A percentile compares a stretch with the other conserved stretches of the same genome.
Evolutionary conservation across 2,113 vertebrate species (phyloP).

Genomic region (Ramphastos sulfuratus): DNA sequence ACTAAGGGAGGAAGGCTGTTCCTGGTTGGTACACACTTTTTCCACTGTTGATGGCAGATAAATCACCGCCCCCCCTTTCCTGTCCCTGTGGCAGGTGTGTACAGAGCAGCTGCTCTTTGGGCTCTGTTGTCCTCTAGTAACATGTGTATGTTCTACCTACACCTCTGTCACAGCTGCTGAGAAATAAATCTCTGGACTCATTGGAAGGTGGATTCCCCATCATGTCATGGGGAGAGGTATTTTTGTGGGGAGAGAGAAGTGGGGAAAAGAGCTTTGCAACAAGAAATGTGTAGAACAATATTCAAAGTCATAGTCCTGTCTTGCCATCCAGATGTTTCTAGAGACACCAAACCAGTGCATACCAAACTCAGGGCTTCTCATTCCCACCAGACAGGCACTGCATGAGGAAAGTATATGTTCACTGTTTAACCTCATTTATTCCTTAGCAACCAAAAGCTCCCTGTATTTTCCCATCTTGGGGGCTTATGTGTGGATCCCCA

Average conservation of each 20-base stretch:
- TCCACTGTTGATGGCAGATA: background rate
- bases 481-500: constrained; percentile 49
- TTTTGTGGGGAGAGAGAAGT: background rate
- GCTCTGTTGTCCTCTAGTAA: background rate
- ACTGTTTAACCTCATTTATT: constrained; percentile 61
- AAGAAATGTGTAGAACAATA: constrained; percentile 3
- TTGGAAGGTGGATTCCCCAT: constrained; percentile 39
- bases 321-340: constrained; percentile 50
- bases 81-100: background rate
- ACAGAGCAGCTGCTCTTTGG: constrained; percentile 29
- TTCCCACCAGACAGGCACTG: constrained; percentile 42
- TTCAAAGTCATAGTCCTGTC: background rate
- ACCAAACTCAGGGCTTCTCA: background rate
- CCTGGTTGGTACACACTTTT: background rate
- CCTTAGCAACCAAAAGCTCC: constrained; percentile 62
- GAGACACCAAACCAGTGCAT: constrained; percentile 28
- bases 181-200: constrained; percentile 40
- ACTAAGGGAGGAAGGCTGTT: background rate
- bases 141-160: constrained; percentile 21
- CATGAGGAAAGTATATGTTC: constrained; percentile 34
- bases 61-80: background rate
- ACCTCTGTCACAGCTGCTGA: constrained; percentile 12
- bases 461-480: constrained; percentile 64
- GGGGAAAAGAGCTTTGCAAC: background rate
- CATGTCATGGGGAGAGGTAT: background rate